A percentile compares a stretch with the other conserved stretches of the same genome.
phyloP scores from a whole-genome alignment of 2,797 vertebrate species.

The Serranus cabrilla region DNA sequence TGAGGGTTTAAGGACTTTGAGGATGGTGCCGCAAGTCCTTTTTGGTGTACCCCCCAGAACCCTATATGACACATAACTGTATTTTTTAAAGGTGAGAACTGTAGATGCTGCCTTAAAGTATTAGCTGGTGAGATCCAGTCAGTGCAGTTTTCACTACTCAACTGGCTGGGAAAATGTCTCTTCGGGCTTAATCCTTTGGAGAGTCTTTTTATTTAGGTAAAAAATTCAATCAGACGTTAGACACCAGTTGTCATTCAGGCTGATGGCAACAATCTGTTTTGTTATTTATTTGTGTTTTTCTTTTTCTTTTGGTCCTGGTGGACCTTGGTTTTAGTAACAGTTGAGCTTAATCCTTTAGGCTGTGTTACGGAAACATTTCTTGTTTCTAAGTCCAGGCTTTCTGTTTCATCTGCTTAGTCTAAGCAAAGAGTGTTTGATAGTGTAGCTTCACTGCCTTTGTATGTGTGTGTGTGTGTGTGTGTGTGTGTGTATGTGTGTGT shows the following conservation, averaged over 20 bases:
- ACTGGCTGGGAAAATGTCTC: slow-evolving; percentile 44
- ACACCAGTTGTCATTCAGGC: slow-evolving; percentile 52
- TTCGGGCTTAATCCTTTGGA: slow-evolving; percentile 73
- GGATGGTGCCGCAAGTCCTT: slow-evolving; percentile 25
- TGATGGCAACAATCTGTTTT: slow-evolving; percentile 64
- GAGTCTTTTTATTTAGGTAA: slow-evolving; percentile 41
- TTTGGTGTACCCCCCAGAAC: slow-evolving; percentile 27
- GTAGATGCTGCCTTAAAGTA: slow-evolving; percentile 82
- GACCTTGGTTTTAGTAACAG: slow-evolving; percentile 63
- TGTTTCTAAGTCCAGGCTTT: slow-evolving; percentile 54
- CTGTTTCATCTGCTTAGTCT: slow-evolving; percentile 64
- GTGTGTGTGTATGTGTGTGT: slow-evolving; percentile 36
- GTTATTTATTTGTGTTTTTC: slow-evolving; percentile 73
- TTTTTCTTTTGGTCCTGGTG: slow-evolving; percentile 35
- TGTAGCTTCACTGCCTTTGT: slow-evolving; percentile 76
- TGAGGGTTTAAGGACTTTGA: slow-evolving; percentile 38
- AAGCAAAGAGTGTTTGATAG: slow-evolving; percentile 64
- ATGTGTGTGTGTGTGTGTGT: slow-evolving; percentile 24
- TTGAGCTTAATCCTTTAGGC: slow-evolving; percentile 49
- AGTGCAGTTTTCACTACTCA: slow-evolving; percentile 52
- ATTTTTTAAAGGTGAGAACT: slow-evolving; percentile 70
- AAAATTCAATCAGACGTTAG: slow-evolving; percentile 58
- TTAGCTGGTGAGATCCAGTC: slow-evolving; percentile 69
- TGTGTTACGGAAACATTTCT: slow-evolving; percentile 55
- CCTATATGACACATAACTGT: slow-evolving; percentile 65